A percentile compares a stretch with the other conserved stretches of the same genome.
phyloP scores from a whole-genome alignment of 2,113 vertebrate genomes.

The Lampris megalopsis region DNA sequence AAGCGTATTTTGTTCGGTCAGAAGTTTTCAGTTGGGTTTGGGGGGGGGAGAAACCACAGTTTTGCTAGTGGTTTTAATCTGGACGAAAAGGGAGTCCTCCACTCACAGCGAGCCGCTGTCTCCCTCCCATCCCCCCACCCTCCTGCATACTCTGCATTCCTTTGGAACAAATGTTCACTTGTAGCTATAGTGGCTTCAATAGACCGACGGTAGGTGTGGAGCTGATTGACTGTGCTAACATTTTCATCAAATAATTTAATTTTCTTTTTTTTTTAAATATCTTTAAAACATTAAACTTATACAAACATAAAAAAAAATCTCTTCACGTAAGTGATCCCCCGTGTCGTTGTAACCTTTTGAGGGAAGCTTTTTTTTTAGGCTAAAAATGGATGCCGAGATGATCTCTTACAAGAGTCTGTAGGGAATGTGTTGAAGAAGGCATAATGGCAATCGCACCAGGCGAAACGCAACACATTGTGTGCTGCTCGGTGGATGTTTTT shows the following conservation, averaged over 20 bases:
- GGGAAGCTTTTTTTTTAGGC: background rate
- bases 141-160: slow-evolving; percentile 88
- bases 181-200: slow-evolving; percentile 88
- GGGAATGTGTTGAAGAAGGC: background rate
- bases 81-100: slow-evolving; percentile 76
- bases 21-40: slow-evolving; percentile 14
- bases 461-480: background rate
- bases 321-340: too few species aligned
- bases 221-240: slow-evolving; percentile 51
- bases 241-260: slow-evolving; percentile 39
- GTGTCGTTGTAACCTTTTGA: too few species aligned
- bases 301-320: background rate
- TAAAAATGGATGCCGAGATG: background rate
- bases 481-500: background rate
- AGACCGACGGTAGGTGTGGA: slow-evolving; percentile 78
- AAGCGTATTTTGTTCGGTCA: slow-evolving; percentile 5
- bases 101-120: slow-evolving; percentile 73
- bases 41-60: slow-evolving; percentile 25
- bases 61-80: slow-evolving; percentile 73
- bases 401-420: background rate
- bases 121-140: slow-evolving; percentile 81
- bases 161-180: slow-evolving; percentile 91
- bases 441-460: background rate
- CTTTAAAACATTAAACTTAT: background rate
- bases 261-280: slow-evolving; percentile 3